phyloP scores from a whole-genome alignment of 2,113 vertebrate species.

The Dicaeum eximium region DNA sequence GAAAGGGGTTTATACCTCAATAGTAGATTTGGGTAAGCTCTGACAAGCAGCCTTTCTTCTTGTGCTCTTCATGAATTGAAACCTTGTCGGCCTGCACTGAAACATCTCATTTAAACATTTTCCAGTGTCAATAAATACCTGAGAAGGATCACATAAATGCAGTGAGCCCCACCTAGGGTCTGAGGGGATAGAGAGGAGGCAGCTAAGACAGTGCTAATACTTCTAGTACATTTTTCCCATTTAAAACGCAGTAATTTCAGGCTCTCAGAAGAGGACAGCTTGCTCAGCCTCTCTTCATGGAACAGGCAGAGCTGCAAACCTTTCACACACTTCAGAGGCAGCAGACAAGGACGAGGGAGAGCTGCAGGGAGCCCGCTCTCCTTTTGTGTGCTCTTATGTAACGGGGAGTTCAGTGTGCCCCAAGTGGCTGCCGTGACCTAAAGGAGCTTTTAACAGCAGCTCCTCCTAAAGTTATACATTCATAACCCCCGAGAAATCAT shows the following conservation, averaged over 20 bases:
- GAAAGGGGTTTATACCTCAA: background rate
- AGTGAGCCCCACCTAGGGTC: background rate
- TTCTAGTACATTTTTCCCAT: background rate
- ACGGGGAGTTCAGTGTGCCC: background rate
- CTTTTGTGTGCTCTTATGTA: background rate
- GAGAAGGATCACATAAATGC: background rate
- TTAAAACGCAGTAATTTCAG: background rate
- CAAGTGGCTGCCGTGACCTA: background rate
- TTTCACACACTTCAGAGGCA: background rate
- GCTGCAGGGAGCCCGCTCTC: background rate
- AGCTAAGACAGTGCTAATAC: background rate
- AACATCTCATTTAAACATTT: conserved; percentile 42
- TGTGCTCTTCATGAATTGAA: background rate
- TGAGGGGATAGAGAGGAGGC: background rate
- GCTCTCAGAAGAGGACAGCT: background rate
- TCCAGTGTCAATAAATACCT: background rate
- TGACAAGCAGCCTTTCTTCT: background rate
- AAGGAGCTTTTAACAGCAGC: conserved; percentile 15
- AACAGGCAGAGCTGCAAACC: background rate
- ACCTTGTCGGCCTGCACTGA: conserved; percentile 6
- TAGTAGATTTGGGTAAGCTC: conserved; percentile 22
- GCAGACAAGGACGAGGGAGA: background rate
- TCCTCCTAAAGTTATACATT: background rate
- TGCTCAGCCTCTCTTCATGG: background rate
- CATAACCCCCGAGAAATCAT: background rate